phyloP scores from a whole-genome alignment of 2,888 invertebrate genomes.

The Labia minor region DNA sequence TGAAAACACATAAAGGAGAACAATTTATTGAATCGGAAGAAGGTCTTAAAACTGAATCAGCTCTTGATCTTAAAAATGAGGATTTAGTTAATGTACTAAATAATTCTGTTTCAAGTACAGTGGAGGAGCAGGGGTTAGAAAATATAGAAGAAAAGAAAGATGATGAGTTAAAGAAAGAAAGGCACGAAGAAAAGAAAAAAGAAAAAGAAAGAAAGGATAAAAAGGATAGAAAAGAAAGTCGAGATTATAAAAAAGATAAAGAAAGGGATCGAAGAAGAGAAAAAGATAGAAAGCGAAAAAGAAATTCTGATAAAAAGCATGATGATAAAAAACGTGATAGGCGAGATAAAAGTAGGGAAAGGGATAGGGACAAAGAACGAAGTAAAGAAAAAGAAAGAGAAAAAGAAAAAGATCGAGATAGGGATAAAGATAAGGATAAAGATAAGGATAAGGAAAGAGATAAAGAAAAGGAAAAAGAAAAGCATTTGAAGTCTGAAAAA shows the following conservation, averaged over 20 bases:
- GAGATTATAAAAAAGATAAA: constrained; percentile 20
- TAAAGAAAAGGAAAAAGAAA: constrained; percentile 27
- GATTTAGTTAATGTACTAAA: constrained; percentile 54
- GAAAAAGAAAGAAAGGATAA: constrained; percentile 22
- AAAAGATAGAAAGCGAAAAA: constrained; percentile 28
- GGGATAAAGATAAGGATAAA: constrained; percentile 27
- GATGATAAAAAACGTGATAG: constrained; percentile 30
- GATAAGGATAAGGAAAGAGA: constrained; percentile 25
- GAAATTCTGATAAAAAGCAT: constrained; percentile 29
- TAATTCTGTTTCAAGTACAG: constrained; percentile 35
- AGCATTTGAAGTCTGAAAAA: constrained; percentile 29
- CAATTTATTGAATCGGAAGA: constrained; percentile 38
- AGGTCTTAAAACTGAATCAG: constrained; percentile 25
- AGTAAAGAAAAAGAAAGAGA: constrained; percentile 31
- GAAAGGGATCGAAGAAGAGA: constrained; percentile 27
- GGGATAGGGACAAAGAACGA: constrained; percentile 29
- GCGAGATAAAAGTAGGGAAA: constrained; percentile 23
- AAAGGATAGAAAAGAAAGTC: constrained; percentile 23
- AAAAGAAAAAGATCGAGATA: constrained; percentile 23
- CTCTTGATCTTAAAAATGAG: constrained; percentile 35
- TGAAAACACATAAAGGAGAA: constrained; percentile 91
- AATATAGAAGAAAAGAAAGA: constrained; percentile 29
- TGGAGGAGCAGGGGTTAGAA: constrained; percentile 28
- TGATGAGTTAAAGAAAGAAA: constrained; percentile 27
- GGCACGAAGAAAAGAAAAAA: constrained; percentile 26